Evolutionary conservation across 2,113 vertebrate genomes (phyloP).

Genomic region (Grus americana): DNA sequence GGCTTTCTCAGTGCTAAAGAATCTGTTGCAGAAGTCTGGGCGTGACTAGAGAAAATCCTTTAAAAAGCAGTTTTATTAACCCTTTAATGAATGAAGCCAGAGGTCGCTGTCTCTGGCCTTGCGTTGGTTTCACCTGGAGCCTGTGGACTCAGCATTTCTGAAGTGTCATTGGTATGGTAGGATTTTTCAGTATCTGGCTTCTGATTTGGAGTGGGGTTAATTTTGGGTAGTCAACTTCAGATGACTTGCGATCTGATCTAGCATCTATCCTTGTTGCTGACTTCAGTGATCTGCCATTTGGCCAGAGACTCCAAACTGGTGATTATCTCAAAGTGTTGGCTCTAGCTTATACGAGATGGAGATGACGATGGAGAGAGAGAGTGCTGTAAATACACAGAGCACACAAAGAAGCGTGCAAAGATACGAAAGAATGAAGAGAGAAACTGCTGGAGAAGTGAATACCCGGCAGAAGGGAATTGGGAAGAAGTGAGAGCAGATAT

Average conservation of each 20-base stretch:
- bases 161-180: neutral
- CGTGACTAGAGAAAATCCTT: neutral
- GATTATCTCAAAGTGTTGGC: neutral
- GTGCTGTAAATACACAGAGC: neutral
- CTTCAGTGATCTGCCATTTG: neutral
- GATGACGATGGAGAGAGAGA: neutral
- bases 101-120: neutral
- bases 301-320: neutral
- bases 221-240: neutral
- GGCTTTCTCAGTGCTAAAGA: constrained; percentile 12
- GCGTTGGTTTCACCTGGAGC: neutral
- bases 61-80: neutral
- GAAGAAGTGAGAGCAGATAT: neutral
- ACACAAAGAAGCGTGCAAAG: fast-evolving
- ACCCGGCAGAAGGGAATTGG: neutral
- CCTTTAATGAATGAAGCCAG: neutral
- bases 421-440: neutral
- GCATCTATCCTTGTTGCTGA: neutral
- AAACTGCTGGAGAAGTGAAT: neutral
- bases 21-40: neutral
- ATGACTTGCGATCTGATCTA: neutral
- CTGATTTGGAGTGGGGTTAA: neutral
- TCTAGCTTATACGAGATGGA: neutral
- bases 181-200: neutral
- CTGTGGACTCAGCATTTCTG: neutral